Percentiles rank a stretch among this genome's conserved stretches.
Evolutionary conservation across 1,140 invertebrate species (phyloP).

Genomic region (Polypedilum vanderplanki): DNA sequence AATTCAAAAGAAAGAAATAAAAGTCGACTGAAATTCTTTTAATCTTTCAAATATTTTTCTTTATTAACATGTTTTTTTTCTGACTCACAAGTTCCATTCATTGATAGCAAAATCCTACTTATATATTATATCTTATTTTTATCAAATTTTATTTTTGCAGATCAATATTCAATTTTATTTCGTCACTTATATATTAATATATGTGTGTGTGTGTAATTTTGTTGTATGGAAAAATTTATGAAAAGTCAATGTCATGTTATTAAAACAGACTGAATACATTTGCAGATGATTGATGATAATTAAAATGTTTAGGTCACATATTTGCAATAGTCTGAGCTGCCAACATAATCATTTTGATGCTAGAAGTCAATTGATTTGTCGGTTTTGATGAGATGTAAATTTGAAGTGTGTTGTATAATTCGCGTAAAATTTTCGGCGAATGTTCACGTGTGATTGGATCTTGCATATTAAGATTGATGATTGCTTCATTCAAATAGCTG

Average conservation of each 20-base stretch:
- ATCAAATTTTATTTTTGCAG: too few species aligned
- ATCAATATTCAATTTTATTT: too few species aligned
- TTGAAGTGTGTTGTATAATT: constrained; percentile 65
- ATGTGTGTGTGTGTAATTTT: too few species aligned
- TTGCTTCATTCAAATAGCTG: constrained; percentile 82
- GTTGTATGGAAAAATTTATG: too few species aligned
- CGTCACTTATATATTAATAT: too few species aligned
- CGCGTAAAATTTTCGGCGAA: constrained; percentile 67
- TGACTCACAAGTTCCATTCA: too few species aligned
- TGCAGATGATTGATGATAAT: constrained; percentile 32
- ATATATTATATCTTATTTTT: too few species aligned
- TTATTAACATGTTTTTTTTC: too few species aligned
- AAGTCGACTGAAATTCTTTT: too few species aligned
- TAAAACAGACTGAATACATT: neutral
- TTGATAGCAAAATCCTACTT: too few species aligned
- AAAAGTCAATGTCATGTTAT: neutral
- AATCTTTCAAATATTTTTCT: too few species aligned
- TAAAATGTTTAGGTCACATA: neutral
- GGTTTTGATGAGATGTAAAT: constrained; percentile 62
- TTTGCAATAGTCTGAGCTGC: constrained; percentile 52
- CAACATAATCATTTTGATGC: constrained; percentile 74
- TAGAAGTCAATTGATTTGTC: constrained; percentile 56
- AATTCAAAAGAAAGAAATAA: too few species aligned
- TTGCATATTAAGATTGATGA: constrained; percentile 70
- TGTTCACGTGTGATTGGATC: constrained; percentile 76